Evolutionary conservation across 2,888 invertebrate genomes (phyloP), one percentile per base, ranked within the genome.

Genomic region (Tiphia femorata): DNA sequence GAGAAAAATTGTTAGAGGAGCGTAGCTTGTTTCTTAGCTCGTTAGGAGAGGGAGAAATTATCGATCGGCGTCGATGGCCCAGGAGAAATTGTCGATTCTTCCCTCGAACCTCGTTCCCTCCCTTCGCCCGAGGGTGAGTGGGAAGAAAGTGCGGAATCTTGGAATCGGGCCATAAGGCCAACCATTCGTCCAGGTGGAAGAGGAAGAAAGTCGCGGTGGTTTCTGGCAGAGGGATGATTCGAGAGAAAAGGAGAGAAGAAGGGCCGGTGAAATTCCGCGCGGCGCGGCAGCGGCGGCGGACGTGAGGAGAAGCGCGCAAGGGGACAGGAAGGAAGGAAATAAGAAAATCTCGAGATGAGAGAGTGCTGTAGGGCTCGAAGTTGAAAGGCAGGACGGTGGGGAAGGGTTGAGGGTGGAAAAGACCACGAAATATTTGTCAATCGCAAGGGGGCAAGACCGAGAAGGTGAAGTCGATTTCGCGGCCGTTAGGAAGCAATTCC

Each of bases 371-470:
- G 25, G 44, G 21, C 21, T 10, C 17, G 51, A 40, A 30, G 35
- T 17, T 25, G 49, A 6, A 38, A 21, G 12, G 42, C 16, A 43
- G 47, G 35, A 48, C 37, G 33, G 29, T 20, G 49, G 46, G 35
- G 30, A 46, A 53, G 47, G 14, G 29, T 6, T 8, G 33, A 20
- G 47, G 37, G 27, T 29, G 55, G 38, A 35, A 59, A 61, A 57
- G 41, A 64, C 62, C 67, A 57, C 64, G 67, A 76, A 76, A 76
- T 77, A 75, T 75, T 75, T 76, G 78, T 76, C 75, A 76, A 73
- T 75, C 68, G 72, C 70, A 62, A 63, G 55, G 63, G 48, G 58
- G 53, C 46, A 57, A 63, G 49, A 48, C 57, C 49, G 44, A 51
- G 33, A 14, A 29, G 62, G 58, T 52, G 62, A 70, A 72, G 70